Evolutionary conservation across 1,140 invertebrate genomes (phyloP).

Genomic region (Bombyx mori): DNA sequence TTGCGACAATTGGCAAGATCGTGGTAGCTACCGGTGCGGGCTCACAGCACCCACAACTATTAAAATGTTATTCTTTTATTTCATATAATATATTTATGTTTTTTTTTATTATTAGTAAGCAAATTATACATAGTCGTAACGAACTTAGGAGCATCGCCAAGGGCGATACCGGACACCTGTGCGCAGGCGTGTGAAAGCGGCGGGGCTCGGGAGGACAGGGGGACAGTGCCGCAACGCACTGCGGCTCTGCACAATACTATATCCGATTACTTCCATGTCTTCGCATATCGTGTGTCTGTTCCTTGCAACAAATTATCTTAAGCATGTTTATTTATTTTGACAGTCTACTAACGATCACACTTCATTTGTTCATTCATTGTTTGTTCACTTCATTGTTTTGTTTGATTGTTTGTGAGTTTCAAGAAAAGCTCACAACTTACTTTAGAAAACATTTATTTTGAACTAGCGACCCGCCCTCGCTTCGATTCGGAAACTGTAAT

Average conservation of each 20-base stretch:
- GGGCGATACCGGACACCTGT: constrained; percentile 66
- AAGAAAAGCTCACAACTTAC: no score
- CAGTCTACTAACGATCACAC: constrained; percentile 38
- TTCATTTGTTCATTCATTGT: background rate
- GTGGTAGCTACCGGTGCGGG: no score
- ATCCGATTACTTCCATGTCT: constrained; percentile 63
- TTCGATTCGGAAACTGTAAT: no score
- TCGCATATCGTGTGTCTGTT: constrained; percentile 63
- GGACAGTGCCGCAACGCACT: constrained; percentile 37
- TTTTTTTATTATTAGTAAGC: no score
- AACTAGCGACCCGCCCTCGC: no score
- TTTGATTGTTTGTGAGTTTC: no score
- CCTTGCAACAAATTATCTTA: constrained; percentile 48
- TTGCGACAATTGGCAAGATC: no score
- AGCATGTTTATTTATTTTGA: constrained; percentile 51
- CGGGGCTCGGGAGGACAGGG: constrained; percentile 16
- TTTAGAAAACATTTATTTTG: no score
- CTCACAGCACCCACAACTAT: no score
- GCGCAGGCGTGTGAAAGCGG: constrained; percentile 62
- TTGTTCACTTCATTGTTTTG: no score
- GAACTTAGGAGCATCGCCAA: constrained; percentile 56
- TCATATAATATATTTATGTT: no score
- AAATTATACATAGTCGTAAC: constrained; percentile 11
- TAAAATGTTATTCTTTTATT: no score
- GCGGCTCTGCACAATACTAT: constrained; percentile 61